A percentile compares a stretch with the other conserved stretches of the same genome.
phyloP scores from a whole-genome alignment of 2,888 invertebrate genomes.

The Agriopis aurantiaria region DNA sequence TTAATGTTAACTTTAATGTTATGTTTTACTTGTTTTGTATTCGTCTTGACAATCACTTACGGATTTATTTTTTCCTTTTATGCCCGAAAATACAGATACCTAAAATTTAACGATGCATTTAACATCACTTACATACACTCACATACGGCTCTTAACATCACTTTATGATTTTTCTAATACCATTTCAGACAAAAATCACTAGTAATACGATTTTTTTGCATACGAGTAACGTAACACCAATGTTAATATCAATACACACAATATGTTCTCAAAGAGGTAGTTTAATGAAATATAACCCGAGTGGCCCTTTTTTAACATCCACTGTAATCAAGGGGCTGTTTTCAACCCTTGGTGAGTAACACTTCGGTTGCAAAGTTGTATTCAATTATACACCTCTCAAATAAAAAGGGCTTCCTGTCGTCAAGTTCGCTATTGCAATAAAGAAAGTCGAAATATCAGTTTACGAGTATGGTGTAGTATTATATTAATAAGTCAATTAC shows the following conservation, averaged over 20 bases:
- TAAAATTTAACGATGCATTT: too few species aligned
- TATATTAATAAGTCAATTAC: too few species aligned
- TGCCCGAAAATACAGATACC: too few species aligned
- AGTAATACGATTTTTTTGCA: neutral
- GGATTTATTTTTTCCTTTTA: too few species aligned
- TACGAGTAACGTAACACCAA: neutral
- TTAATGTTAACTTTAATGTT: too few species aligned
- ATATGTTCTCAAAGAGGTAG: neutral
- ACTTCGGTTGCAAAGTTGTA: slow-evolving; percentile 15
- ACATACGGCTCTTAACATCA: neutral
- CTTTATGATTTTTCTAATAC: too few species aligned
- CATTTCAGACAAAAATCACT: too few species aligned
- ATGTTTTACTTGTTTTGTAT: too few species aligned
- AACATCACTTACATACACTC: too few species aligned
- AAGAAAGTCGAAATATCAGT: too few species aligned
- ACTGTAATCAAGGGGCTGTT: slow-evolving; percentile 19
- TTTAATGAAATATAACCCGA: slow-evolving; percentile 9
- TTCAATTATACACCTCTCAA: slow-evolving; percentile 32
- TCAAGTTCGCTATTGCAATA: neutral
- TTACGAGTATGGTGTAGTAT: neutral
- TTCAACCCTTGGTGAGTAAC: slow-evolving; percentile 14
- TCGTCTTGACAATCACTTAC: too few species aligned
- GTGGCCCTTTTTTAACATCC: slow-evolving; percentile 21
- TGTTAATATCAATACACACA: neutral
- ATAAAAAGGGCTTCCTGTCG: slow-evolving; percentile 14